Conservation (phyloP, 2,888 invertebrate species). For the Andrena camellia region DNA sequence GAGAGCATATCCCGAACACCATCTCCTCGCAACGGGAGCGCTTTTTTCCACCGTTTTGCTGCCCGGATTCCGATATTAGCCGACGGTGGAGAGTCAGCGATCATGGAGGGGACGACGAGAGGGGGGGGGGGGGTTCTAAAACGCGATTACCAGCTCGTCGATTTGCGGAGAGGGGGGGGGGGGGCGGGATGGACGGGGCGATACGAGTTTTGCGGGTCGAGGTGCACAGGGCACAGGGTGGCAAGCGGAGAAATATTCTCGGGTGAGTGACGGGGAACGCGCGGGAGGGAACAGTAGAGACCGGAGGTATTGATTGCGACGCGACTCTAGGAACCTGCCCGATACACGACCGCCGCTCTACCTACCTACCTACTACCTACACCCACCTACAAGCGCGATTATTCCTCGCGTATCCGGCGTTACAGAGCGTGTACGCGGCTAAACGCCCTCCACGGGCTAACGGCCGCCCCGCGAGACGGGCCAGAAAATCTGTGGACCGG, state of each 20-base stretch:
- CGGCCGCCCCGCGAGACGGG: slow-evolving; percentile 1
- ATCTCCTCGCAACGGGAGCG: too few relatives aligned
- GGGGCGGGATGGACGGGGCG: slow-evolving; percentile 58
- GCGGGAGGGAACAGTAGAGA: slow-evolving; percentile 80
- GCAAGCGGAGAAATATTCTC: slow-evolving; percentile 78
- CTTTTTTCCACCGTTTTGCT: slow-evolving; percentile 20
- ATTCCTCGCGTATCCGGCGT: slow-evolving; percentile 66
- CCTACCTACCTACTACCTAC: slow-evolving; percentile 67
- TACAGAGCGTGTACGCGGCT: slow-evolving; percentile 64
- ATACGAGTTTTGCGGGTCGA: slow-evolving; percentile 72
- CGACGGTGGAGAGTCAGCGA: slow-evolving; percentile 15
- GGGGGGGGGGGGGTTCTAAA: slow-evolving; percentile 38
- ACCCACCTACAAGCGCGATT: slow-evolving; percentile 67
- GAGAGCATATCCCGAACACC: too few relatives aligned
- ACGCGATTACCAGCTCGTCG: slow-evolving; percentile 63
- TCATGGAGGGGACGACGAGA: not conserved
- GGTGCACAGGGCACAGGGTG: slow-evolving; percentile 69
- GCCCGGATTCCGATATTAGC: slow-evolving; percentile 49
- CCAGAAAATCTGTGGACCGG: slow-evolving; percentile 11
- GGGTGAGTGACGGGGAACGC: slow-evolving; percentile 81
- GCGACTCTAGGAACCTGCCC: slow-evolving; percentile 76
- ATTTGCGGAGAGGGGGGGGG: slow-evolving; percentile 30
- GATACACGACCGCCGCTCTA: slow-evolving; percentile 72
- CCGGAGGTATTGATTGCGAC: slow-evolving; percentile 77
- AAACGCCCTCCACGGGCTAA: slow-evolving; percentile 53